Base-by-base conservation (phyloP, 1,140 invertebrate species). In the Geopemphigus sp. region DNA sequence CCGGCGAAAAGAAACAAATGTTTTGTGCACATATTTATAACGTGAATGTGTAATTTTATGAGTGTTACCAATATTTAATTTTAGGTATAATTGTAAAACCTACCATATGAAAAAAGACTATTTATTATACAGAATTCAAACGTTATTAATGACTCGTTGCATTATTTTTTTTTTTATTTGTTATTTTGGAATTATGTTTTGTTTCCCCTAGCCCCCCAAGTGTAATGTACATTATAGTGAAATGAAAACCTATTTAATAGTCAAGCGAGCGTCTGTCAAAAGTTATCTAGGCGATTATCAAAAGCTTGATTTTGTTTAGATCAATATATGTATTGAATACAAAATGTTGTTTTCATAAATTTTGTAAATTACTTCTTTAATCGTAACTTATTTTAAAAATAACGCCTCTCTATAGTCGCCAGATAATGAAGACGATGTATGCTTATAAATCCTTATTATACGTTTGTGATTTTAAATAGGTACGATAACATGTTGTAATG, bases 11-110 rank as follows among this genome's bases (percentile, higher is more conserved):
- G 29, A 29, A 53, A 39, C 3, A 39, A 39, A 39, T 53, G 3
- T n/a, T 26, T 53, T 70, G 47, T 53, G 54, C 19, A 72, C 26
- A 72, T 70, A 53, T 53, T 50, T 70, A 26, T 72, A 54, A 54
- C 24, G 50, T 72, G 29, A 29, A 54, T 72, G 22, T 70, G 66
- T 70, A 11, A 70, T 70, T n/a, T 15, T 39, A 70, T 11, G 10
- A 50, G 47, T 53, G 66, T 70, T 70, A 70, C 66, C 66, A 70
- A 70, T 70, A 70, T 29, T 70, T 53, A 70, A 53, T 50, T 53
- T 70, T 53, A 53, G 24, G 47, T 70, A 15, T 70, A 70, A 53
- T 70, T 29, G 24, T 70, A 70, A 39, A 53, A 53, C 22, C 24
- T 61, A 29, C 24, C 47, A 50, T 70, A 19, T 17, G 47, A n/a